Evolutionary conservation across 2,888 invertebrate genomes (phyloP), one percentile per base, ranked within the genome.

Genomic region (Hirtodrosophila trivittata): DNA sequence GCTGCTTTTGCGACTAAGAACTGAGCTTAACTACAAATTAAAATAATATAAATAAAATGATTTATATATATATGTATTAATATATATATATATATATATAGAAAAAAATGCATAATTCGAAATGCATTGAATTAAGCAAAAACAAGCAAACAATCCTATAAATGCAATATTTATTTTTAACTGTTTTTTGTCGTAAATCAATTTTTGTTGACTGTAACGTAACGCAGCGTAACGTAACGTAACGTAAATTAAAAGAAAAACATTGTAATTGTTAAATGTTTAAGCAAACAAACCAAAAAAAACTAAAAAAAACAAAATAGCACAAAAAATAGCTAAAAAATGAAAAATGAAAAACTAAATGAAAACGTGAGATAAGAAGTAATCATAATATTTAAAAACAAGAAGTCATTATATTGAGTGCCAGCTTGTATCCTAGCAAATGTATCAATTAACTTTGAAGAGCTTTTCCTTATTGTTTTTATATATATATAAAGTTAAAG

Each of bases 1-100:
- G 55, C 45, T 49, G 45, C 43, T 42, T 47, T 46, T 52, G 67
- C 56, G 51, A 70, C 70, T 57, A 52, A 63, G 54, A 71, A 69
- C 71, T 70, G 71, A 72, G 71, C 65, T 75, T 75, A 64, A 56
- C 16, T 49, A 41, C 8, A 38, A 28, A 54, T 16, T 35, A 62
- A 38, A n/a, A n/a, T n/a, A n/a, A n/a, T n/a, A 1, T 9, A 51
- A 54, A 16, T 14, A 37, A 57, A n/a, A n/a, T n/a, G n/a, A n/a
- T n/a, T 54, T 35, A 18, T 41, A 7, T 26, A 13, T 7, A n/a
- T n/a, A n/a, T n/a, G n/a, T n/a, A n/a, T 28, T 9, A 28, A 28
- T 28, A 2, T 9, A 28, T 3, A 28, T 28, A 2, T n/a, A 28
- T 1, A n/a, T 28, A 4, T 28, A 28, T 8, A 2, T 9, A n/a